phyloP scores from a whole-genome alignment of 2,113 vertebrate species.

The Circaetus cinerascens region DNA sequence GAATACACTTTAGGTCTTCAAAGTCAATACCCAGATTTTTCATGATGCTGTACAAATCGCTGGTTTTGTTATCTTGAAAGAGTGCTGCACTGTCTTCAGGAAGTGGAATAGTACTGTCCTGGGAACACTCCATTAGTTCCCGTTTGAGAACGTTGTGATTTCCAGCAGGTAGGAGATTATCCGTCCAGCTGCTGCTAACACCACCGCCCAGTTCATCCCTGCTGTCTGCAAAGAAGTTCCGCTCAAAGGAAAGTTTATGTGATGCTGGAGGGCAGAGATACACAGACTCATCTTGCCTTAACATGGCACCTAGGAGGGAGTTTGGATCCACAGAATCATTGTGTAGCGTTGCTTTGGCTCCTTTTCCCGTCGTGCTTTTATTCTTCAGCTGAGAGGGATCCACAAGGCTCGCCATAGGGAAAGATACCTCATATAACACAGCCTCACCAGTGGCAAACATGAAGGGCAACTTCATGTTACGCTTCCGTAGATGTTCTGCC shows the following conservation, averaged over 20 bases:
- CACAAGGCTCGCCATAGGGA: slow-evolving; percentile 44
- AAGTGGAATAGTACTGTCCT: slow-evolving; percentile 11
- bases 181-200: slow-evolving; percentile 60
- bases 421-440: slow-evolving; percentile 76
- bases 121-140: slow-evolving; percentile 56
- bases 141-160: slow-evolving; percentile 61
- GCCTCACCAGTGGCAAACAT: slow-evolving; percentile 85
- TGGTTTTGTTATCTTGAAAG: slow-evolving; percentile 71
- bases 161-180: slow-evolving; percentile 48
- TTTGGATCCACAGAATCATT: slow-evolving; percentile 71
- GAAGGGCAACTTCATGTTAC: slow-evolving; percentile 78
- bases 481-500: slow-evolving; percentile 78
- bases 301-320: slow-evolving; percentile 74
- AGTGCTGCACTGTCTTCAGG: slow-evolving; percentile 52
- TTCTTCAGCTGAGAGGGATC: slow-evolving; percentile 51
- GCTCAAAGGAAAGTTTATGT: slow-evolving; percentile 56
- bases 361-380: slow-evolving; percentile 50
- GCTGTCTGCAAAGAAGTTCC: slow-evolving; percentile 46
- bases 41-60: slow-evolving; percentile 82
- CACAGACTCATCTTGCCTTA: slow-evolving; percentile 81
- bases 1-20: slow-evolving; percentile 79
- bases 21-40: slow-evolving; percentile 78
- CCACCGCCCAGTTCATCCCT: slow-evolving; percentile 25
- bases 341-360: background rate
- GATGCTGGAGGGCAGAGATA: slow-evolving; percentile 76